Base-by-base conservation (phyloP, 2,888 invertebrate genomes). In the Pristionchus exspectatus region DNA sequence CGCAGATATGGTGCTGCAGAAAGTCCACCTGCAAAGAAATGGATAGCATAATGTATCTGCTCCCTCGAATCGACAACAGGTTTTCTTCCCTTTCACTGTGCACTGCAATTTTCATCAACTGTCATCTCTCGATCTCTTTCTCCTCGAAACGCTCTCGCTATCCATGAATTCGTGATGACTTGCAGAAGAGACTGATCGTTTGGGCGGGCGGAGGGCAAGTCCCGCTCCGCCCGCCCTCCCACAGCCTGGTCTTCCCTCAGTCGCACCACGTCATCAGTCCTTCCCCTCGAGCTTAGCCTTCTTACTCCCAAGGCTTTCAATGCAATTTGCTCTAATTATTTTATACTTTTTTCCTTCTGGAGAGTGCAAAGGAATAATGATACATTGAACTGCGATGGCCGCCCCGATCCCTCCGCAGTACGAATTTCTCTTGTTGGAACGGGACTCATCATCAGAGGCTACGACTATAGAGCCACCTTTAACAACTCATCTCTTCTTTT, bases 1-100 rank as follows among this genome's bases (percentile, higher is more conserved):
- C 98, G 89, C 98, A 97, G 90, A 99, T 96, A 16, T 98, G 97
- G 95, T 98, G 97, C 91, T 97, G 97, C 88, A 99, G 96, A 95
- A 98, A 98, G 95, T 98, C 98, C 18, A 99, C 97, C 91, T 91
- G 77, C 0, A n/a, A n/a, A n/a, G n/a, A n/a, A 33, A 27, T 38
- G 2, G 21, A 59, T 84, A 10, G 5, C 44, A 9, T n/a, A n/a
- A n/a, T n/a, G n/a, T 81, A 81, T 0, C 50, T 50, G 44, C 44
- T 50, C 12, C n/a, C 81, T 27, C 44, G 44, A 12, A 81, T 81
- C 81, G 81, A 81, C 12, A 54, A 81, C 50, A 54, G 81, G 16
- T 27, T 81, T 21, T 10, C 21, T 16, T 9, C 0, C 33, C n/a
- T n/a, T 18, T 9, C 72, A 33, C 2, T 72, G 2, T 72, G 30